phyloP scores from a whole-genome alignment of 2,797 vertebrate species.

The Leptatherina wallacei region DNA sequence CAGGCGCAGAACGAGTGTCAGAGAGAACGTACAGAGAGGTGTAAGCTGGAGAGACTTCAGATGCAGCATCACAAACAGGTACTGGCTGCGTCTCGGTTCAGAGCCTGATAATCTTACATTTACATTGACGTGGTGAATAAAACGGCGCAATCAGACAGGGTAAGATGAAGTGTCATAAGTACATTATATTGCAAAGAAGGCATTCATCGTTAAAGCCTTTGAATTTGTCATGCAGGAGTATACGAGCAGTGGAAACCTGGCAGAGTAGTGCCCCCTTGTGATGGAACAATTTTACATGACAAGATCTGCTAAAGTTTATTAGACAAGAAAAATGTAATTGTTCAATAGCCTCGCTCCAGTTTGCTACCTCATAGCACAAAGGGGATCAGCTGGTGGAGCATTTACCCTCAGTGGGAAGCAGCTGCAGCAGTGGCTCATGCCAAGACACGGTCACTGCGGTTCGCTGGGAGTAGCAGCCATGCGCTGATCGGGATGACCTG shows the following conservation, averaged over 20 bases:
- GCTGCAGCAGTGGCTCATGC: conserved; percentile 38
- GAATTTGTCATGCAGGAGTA: not conserved
- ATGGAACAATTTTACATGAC: conserved; percentile 20
- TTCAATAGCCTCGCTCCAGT: conserved; percentile 57
- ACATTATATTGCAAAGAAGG: not conserved
- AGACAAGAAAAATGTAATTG: no score
- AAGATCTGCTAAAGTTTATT: not conserved
- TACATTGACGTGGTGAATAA: conserved; percentile 6
- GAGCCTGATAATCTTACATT: conserved; percentile 8
- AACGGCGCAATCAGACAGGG: conserved; percentile 9
- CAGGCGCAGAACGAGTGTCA: conserved; percentile 91
- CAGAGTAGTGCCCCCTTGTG: conserved; percentile 71
- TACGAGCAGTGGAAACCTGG: conserved; percentile 19
- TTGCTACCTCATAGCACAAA: conserved; percentile 49
- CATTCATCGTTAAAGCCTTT: not conserved
- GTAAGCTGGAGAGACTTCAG: conserved; percentile 91
- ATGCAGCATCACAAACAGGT: conserved; percentile 97
- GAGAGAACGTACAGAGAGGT: conserved; percentile 91
- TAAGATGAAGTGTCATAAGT: conserved; percentile 12
- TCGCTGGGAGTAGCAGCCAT: conserved; percentile 55
- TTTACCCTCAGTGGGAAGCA: conserved; percentile 48
- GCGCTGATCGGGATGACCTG: conserved; percentile 73
- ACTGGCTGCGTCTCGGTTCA: conserved; percentile 46
- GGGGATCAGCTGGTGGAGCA: conserved; percentile 42
- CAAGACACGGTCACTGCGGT: conserved; percentile 31